These are phyloP conservation scores for Kuschelorhynchus macadamiae DNA, from an alignment of 2,888 invertebrate species.

Conservation along the genomic window DNA sequence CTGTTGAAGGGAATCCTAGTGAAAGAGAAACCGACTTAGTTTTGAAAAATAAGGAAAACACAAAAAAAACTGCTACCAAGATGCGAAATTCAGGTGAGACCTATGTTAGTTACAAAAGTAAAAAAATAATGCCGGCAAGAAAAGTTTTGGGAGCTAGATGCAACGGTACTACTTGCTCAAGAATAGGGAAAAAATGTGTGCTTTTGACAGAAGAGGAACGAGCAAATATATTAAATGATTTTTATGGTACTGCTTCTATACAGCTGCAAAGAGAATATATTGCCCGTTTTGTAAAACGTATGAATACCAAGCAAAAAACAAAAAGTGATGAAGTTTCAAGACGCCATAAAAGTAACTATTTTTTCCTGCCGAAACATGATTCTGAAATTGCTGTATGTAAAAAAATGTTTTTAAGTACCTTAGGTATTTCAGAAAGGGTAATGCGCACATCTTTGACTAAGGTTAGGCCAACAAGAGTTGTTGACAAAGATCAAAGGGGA, in stretches of 20 bases:
- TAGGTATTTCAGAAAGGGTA: constrained; percentile 29
- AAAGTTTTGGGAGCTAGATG: constrained; percentile 24
- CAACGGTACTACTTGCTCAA: constrained; percentile 18
- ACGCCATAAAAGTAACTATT: constrained; percentile 24
- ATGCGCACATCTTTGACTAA: constrained; percentile 30
- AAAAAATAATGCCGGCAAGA: background rate
- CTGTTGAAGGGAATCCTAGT: constrained; percentile 5
- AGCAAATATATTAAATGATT: constrained; percentile 22
- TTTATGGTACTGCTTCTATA: constrained; percentile 21
- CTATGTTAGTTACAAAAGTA: background rate
- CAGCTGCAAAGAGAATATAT: constrained; percentile 42
- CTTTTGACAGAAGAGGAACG: constrained; percentile 32
- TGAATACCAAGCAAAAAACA: constrained; percentile 32
- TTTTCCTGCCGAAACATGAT: constrained; percentile 10
- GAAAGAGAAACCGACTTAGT: background rate
- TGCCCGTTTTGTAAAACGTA: constrained; percentile 11
- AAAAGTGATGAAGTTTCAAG: constrained; percentile 32
- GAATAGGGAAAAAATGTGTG: constrained; percentile 26
- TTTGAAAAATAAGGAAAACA: background rate
- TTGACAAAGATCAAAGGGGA: constrained; percentile 24
- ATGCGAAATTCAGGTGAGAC: background rate
- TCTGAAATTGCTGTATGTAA: constrained; percentile 30
- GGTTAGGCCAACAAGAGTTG: constrained; percentile 21
- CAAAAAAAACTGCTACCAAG: background rate
- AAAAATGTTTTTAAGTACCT: constrained; percentile 40